These are phyloP conservation scores for Athene cunicularia DNA, from an alignment of 2,113 vertebrate genomes.

Conservation along the genomic window DNA sequence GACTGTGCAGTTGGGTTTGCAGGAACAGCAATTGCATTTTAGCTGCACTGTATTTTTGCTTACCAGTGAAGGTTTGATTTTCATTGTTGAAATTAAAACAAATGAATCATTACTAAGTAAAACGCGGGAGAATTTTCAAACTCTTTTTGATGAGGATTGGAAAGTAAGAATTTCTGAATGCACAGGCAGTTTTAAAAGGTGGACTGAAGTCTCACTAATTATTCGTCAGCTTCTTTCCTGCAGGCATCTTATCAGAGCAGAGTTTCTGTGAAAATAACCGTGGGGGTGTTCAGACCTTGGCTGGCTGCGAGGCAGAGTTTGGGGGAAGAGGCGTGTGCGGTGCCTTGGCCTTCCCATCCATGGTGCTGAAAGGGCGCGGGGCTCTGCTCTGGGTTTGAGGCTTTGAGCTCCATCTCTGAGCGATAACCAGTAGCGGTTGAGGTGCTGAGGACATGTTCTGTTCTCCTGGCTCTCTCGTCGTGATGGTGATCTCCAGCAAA, in stretches of 20 bases:
- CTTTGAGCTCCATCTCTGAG: background rate
- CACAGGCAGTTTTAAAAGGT: background rate
- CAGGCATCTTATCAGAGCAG: background rate
- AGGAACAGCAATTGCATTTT: background rate
- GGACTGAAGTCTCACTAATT: background rate
- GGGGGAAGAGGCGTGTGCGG: background rate
- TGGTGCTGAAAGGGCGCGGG: background rate
- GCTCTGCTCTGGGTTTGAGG: background rate
- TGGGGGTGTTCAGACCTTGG: background rate
- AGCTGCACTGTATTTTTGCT: background rate
- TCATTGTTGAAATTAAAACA: background rate
- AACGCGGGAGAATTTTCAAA: background rate
- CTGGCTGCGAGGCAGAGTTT: rapidly evolving
- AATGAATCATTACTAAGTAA: background rate
- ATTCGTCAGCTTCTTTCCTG: background rate
- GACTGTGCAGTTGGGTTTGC: background rate
- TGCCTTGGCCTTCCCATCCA: background rate
- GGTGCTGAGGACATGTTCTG: background rate
- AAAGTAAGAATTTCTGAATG: background rate
- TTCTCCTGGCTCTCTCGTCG: background rate
- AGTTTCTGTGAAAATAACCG: background rate
- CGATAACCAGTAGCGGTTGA: too few species aligned
- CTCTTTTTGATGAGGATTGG: background rate
- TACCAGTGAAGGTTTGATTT: background rate
- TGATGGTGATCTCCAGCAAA: background rate